Evolutionary conservation across 2,888 invertebrate genomes (phyloP), one percentile per base, ranked within the genome.

Genomic region (Anoplius nigerrimus): DNA sequence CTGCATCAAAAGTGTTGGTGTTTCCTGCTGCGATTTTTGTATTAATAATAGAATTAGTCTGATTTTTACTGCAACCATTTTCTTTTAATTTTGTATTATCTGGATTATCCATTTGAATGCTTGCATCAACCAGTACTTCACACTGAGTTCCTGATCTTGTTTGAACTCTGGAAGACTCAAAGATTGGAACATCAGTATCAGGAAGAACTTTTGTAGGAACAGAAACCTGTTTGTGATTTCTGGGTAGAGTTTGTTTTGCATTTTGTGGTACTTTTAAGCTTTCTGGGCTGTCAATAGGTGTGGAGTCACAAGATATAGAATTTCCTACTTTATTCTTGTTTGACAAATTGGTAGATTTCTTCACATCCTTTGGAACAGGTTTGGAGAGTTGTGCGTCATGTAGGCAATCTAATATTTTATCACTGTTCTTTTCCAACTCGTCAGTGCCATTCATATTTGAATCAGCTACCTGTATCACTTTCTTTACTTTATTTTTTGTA

Each of bases 131-230:
- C 11, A 55, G 59, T 48, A 71, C 64, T 61, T 85, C 84, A 63
- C 58, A 82, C 64, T 83, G 81, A 72, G 83, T 78, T 77, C 86
- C 86, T 51, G 86, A 87, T 71, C 87, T 82, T 53, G 87, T 87
- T 79, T 87, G 87, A 77, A 87, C 80, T 81, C 85, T 87, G 87
- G 87, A 87, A 87, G 87, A 87, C 87, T 87, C 86, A 74, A 80
- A 76, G 82, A 75, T 84, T 81, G 83, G 83, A 86, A 84, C 79
- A 85, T 81, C 79, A 52, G 76, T 76, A 79, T 86, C 84, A 65
- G 87, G 87, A 87, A 86, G 87, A 86, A 81, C 80, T 86, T 84
- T 85, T 52, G 75, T 78, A 80, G 86, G 79, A 82, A 84, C 79
- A 76, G 79, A 75, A 72, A 75, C 72, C 68, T 79, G 72, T 67